Percentiles rank a stretch among this genome's conserved stretches.
These are phyloP conservation scores for Oligia fasciuncula DNA, from an alignment of 2,888 invertebrate genomes.

Conservation along the genomic window DNA sequence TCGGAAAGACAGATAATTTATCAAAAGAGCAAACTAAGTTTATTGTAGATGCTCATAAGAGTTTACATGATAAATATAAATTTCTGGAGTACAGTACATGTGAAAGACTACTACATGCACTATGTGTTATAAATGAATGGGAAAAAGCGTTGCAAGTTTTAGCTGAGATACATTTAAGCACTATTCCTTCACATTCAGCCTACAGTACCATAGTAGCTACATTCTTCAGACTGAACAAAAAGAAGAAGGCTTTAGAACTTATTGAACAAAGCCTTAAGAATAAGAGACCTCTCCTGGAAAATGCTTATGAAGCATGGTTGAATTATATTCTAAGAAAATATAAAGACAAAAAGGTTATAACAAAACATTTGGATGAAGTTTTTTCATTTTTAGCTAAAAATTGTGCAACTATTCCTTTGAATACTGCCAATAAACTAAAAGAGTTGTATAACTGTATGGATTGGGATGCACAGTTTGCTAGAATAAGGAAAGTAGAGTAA, in stretches of 20 bases:
- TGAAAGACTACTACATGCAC: constrained; percentile 90
- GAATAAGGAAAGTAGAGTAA: constrained; percentile 79
- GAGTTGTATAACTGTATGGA: constrained; percentile 74
- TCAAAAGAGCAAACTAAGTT: constrained; percentile 86
- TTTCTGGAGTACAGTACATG: constrained; percentile 91
- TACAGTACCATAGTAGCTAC: constrained; percentile 90
- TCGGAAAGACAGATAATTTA: constrained; percentile 74
- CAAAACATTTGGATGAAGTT: constrained; percentile 89
- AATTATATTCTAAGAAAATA: constrained; percentile 83
- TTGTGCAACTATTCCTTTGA: constrained; percentile 77
- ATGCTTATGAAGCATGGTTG: constrained; percentile 89
- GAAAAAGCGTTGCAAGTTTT: constrained; percentile 90
- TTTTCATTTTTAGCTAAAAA: constrained; percentile 89
- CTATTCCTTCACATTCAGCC: constrained; percentile 83
- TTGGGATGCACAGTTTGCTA: constrained; percentile 78
- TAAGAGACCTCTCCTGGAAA: constrained; percentile 82
- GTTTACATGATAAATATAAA: constrained; percentile 88
- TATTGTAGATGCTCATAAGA: constrained; percentile 88
- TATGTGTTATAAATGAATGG: constrained; percentile 92
- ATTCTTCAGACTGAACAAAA: constrained; percentile 90
- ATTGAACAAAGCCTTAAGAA: constrained; percentile 89
- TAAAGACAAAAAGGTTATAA: constrained; percentile 76
- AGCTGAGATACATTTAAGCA: constrained; percentile 89
- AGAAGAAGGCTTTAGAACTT: constrained; percentile 90
- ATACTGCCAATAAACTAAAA: constrained; percentile 76